A percentile compares a stretch with the other conserved stretches of the same genome.
These are phyloP conservation scores for Polydrusus cervinus DNA, from an alignment of 2,888 invertebrate genomes.

Conservation along the genomic window DNA sequence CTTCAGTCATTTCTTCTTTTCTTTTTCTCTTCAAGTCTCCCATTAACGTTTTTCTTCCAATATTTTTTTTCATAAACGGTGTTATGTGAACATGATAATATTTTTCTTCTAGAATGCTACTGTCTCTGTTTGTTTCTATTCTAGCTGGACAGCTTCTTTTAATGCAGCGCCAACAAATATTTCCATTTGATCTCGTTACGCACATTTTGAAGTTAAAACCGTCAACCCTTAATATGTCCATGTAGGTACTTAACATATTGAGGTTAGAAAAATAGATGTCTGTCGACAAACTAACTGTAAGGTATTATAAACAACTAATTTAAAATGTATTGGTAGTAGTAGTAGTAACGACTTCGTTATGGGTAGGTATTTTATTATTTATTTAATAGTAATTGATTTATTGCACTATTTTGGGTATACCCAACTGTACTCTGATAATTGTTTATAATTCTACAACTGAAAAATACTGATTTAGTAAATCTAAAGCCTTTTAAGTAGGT, in stretches of 20 bases:
- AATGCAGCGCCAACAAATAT: conserved; percentile 19
- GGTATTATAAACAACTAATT: too few species aligned
- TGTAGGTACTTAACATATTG: not conserved
- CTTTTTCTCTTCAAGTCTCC: conserved; percentile 13
- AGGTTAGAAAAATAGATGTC: not conserved
- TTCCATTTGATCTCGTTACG: conserved; percentile 5
- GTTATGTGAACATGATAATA: conserved; percentile 16
- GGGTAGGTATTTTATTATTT: not conserved
- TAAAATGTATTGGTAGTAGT: too few species aligned
- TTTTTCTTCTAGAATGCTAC: conserved; percentile 10
- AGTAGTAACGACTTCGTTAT: too few species aligned
- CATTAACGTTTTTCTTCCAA: not conserved
- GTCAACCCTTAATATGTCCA: conserved; percentile 18
- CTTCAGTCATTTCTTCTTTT: conserved; percentile 22
- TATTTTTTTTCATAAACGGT: not conserved
- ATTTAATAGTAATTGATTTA: not conserved
- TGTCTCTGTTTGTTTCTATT: conserved; percentile 9
- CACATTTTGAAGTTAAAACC: conserved; percentile 24
- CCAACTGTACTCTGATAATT: not conserved
- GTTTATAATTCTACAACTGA: not conserved
- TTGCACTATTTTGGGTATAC: not conserved
- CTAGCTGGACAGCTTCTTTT: conserved; percentile 17
- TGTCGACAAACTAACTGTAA: not conserved
- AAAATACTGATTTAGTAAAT: not conserved
- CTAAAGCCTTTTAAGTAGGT: not conserved